Conservation (phyloP, 2,888 invertebrate species). For the Neocrepidodera transversa region DNA sequence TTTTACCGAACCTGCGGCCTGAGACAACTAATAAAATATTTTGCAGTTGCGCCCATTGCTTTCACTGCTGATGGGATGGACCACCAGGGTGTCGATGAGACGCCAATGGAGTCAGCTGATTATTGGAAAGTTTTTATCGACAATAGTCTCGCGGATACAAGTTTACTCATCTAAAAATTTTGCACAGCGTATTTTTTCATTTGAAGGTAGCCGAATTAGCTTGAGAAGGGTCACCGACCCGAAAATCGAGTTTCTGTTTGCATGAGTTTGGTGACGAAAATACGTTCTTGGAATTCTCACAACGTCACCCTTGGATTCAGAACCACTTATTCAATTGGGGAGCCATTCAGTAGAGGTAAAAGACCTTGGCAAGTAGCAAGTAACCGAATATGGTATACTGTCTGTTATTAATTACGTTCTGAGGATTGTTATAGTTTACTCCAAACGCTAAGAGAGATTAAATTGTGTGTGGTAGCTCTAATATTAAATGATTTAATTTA, state of each 20-base stretch:
- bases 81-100: too few relatives aligned
- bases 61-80: too few relatives aligned
- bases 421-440: neutral
- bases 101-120: slow-evolving; percentile 1
- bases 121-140: slow-evolving; percentile 1
- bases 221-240: slow-evolving; percentile 27
- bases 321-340: slow-evolving; percentile 27
- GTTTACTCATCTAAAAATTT: slow-evolving; percentile 33
- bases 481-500: too few relatives aligned
- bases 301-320: slow-evolving; percentile 32
- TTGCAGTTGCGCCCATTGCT: too few relatives aligned
- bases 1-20: too few relatives aligned
- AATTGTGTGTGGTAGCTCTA: too few relatives aligned
- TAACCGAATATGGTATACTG: slow-evolving; percentile 25
- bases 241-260: slow-evolving; percentile 30
- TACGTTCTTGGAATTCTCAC: slow-evolving; percentile 32
- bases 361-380: slow-evolving; percentile 27
- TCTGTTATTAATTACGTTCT: slow-evolving; percentile 11
- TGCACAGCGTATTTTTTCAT: slow-evolving; percentile 26
- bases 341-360: slow-evolving; percentile 28
- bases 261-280: slow-evolving; percentile 30
- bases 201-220: slow-evolving; percentile 29
- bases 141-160: slow-evolving; percentile 13
- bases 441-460: neutral
- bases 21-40: too few relatives aligned